phyloP scores from a whole-genome alignment of 2,888 invertebrate species.

The Dynastes tityus region DNA sequence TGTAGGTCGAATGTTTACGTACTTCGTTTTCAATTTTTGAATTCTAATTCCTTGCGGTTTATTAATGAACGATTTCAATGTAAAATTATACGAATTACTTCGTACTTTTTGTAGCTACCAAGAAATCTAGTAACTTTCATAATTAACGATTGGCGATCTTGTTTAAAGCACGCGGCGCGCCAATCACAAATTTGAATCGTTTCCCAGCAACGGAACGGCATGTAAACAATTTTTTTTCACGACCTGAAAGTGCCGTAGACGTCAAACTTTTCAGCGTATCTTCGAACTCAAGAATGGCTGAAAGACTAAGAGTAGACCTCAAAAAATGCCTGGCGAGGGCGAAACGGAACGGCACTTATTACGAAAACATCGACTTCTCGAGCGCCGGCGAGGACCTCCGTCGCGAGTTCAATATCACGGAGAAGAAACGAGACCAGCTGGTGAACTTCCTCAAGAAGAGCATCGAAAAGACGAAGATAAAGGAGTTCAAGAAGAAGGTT shows the following conservation, averaged over 20 bases:
- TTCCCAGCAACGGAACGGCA: slow-evolving; percentile 15
- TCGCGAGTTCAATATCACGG: slow-evolving; percentile 62
- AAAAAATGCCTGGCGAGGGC: slow-evolving; percentile 50
- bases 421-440: slow-evolving; percentile 61
- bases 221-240: slow-evolving; percentile 12
- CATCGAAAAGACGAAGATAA: slow-evolving; percentile 62
- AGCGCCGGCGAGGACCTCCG: slow-evolving; percentile 63
- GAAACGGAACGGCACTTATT: slow-evolving; percentile 46
- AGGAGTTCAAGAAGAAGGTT: slow-evolving; percentile 61
- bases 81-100: no score
- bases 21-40: no score
- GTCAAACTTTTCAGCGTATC: slow-evolving; percentile 5
- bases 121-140: no score
- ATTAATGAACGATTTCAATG: no score
- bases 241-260: slow-evolving; percentile 19
- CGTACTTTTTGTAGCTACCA: no score
- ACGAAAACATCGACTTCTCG: slow-evolving; percentile 56
- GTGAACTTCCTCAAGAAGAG: slow-evolving; percentile 62
- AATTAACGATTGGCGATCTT: no score
- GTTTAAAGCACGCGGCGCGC: no score
- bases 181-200: not conserved
- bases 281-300: slow-evolving; percentile 13
- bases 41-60: no score
- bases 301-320: slow-evolving; percentile 47
- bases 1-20: no score